Conservation (phyloP, 2,113 vertebrate species). For the Mormyrus iriodes region DNA sequence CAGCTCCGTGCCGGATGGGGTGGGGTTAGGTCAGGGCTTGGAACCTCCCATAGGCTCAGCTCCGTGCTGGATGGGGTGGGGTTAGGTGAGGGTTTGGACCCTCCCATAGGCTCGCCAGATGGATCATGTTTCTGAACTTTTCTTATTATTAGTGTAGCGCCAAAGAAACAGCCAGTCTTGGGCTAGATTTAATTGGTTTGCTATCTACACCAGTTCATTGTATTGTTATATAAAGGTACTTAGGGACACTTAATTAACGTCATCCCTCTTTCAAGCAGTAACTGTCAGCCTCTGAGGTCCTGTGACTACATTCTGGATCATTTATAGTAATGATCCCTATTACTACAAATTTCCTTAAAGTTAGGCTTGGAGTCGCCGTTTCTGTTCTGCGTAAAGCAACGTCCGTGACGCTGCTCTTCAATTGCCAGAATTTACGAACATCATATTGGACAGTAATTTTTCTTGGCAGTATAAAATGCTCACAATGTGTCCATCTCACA, state of each 20-base stretch:
- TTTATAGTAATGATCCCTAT: constrained; percentile 7
- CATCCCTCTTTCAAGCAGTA: background rate
- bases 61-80: too few relatives aligned
- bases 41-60: too few relatives aligned
- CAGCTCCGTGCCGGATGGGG: too few relatives aligned
- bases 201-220: constrained; percentile 3
- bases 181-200: background rate
- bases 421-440: background rate
- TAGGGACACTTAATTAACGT: constrained; percentile 7
- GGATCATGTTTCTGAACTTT: background rate
- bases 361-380: background rate
- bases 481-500: background rate
- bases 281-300: background rate
- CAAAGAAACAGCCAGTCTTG: background rate
- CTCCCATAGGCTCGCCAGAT: background rate
- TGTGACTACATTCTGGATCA: background rate
- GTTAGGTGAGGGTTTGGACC: background rate
- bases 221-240: constrained; percentile 12
- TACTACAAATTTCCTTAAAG: constrained; percentile 1
- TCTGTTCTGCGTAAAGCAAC: background rate
- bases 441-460: constrained; percentile 1
- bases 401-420: background rate
- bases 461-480: background rate
- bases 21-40: too few relatives aligned
- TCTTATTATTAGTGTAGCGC: background rate